These are phyloP conservation scores for Atlantisia rogersi DNA, from an alignment of 2,113 vertebrate species.

Conservation along the genomic window DNA sequence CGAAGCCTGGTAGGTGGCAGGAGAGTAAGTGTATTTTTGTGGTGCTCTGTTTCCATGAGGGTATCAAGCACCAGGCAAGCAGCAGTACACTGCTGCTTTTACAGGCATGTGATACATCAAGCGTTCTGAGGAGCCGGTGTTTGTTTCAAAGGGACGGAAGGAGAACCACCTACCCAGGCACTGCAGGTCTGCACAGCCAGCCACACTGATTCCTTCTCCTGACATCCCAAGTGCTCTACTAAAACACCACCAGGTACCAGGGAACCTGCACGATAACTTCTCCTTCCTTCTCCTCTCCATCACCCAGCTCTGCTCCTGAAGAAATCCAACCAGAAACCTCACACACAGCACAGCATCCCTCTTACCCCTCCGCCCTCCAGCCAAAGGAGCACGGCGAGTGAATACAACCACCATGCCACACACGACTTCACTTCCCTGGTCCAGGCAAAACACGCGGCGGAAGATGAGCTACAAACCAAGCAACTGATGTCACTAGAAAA, in stretches of 20 bases:
- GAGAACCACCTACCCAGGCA: background rate
- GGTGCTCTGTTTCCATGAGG: background rate
- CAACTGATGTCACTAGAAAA: background rate
- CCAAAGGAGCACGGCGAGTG: rapidly evolving
- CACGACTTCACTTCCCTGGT: rapidly evolving
- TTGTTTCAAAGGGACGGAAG: background rate
- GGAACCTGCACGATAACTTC: background rate
- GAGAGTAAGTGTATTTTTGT: background rate
- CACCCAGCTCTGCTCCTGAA: background rate
- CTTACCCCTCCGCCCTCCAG: background rate
- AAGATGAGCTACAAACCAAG: background rate
- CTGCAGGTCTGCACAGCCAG: rapidly evolving
- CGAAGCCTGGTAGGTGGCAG: background rate
- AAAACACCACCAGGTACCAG: background rate
- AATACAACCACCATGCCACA: background rate
- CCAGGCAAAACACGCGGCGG: background rate
- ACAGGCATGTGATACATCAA: background rate
- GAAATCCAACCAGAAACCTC: background rate
- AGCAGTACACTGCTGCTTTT: background rate
- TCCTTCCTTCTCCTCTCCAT: background rate
- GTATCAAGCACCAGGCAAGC: background rate
- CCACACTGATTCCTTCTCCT: background rate
- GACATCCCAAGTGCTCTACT: background rate
- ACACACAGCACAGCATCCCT: background rate
- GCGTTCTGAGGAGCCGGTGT: rapidly evolving